Evolutionary conservation across 2,888 invertebrate species (phyloP).

Genomic region (Amblyteles armatorius): DNA sequence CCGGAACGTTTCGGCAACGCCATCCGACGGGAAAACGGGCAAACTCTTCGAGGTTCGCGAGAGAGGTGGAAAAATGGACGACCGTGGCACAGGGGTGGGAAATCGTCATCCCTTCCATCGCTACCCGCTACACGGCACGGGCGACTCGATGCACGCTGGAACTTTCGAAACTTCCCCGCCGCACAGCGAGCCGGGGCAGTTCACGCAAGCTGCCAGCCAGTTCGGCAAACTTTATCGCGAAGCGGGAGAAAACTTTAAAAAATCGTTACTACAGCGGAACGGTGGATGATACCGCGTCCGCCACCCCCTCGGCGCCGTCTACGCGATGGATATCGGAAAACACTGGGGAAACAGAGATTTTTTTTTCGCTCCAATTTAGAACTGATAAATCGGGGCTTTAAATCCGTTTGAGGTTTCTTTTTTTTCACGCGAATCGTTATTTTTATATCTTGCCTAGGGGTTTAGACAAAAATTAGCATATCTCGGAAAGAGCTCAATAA

Average conservation of each 20-base stretch:
- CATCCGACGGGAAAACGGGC: slow-evolving; percentile 13
- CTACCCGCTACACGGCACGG: slow-evolving; percentile 30
- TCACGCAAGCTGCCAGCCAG: slow-evolving; percentile 67
- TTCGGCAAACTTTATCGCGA: slow-evolving; percentile 65
- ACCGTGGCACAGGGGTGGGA: background rate
- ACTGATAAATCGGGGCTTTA: background rate
- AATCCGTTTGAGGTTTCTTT: background rate
- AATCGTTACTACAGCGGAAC: slow-evolving; percentile 80
- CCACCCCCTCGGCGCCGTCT: background rate
- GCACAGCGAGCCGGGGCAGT: slow-evolving; percentile 56
- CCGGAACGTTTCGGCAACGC: slow-evolving; percentile 22
- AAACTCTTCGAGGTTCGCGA: slow-evolving; percentile 8
- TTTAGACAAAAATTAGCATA: too few species aligned
- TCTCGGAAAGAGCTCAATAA: background rate
- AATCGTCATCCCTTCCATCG: background rate
- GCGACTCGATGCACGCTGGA: slow-evolving; percentile 71
- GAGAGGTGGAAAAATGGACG: slow-evolving; percentile 33
- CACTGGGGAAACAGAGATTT: slow-evolving; percentile 4
- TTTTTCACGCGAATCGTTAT: too few species aligned
- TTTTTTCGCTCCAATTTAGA: background rate
- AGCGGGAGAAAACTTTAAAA: slow-evolving; percentile 79
- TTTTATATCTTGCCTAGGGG: too few species aligned
- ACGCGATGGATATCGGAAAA: slow-evolving; percentile 38
- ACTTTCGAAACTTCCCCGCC: slow-evolving; percentile 81
- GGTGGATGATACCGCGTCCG: slow-evolving; percentile 56